Percentiles rank a stretch among this genome's conserved stretches.
Conservation (phyloP, 2,888 invertebrate species). For the Eupelmus urozonus region DNA sequence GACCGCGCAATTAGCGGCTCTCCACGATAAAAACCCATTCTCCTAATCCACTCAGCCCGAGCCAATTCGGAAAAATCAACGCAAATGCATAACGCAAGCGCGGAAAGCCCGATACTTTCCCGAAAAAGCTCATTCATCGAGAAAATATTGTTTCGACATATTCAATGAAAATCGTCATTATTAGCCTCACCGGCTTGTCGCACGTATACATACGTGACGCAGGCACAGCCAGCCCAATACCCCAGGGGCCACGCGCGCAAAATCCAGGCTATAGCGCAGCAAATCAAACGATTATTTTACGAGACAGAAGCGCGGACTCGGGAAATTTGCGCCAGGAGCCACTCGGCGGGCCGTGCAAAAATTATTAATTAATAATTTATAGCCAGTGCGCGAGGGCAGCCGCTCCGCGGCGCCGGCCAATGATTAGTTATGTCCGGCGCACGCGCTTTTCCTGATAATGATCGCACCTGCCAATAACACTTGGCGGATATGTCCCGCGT, state of each 20-base stretch:
- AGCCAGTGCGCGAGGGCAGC: background rate
- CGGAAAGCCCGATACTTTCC: background rate
- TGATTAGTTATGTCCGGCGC: constrained; percentile 58
- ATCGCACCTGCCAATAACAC: constrained; percentile 57
- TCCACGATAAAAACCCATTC: background rate
- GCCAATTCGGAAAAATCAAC: background rate
- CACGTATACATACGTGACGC: background rate
- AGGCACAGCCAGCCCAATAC: background rate
- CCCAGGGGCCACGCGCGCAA: background rate
- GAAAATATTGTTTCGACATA: constrained; percentile 46
- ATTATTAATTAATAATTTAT: constrained; percentile 58
- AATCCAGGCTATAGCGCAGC: constrained; percentile 25
- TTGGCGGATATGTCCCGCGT: constrained; percentile 22
- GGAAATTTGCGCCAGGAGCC: constrained; percentile 60
- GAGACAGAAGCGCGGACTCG: no score
- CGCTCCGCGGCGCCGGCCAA: background rate
- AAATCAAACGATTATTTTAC: constrained; percentile 42
- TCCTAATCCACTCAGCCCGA: background rate
- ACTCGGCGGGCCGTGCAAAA: constrained; percentile 36
- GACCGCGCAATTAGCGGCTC: background rate
- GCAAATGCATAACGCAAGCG: background rate
- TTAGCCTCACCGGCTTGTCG: background rate
- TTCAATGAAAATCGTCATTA: constrained; percentile 44
- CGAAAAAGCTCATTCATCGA: constrained; percentile 16
- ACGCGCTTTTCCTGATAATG: constrained; percentile 55